Base-by-base conservation (phyloP, 1,140 invertebrate species). In the Drosophila bocki region DNA sequence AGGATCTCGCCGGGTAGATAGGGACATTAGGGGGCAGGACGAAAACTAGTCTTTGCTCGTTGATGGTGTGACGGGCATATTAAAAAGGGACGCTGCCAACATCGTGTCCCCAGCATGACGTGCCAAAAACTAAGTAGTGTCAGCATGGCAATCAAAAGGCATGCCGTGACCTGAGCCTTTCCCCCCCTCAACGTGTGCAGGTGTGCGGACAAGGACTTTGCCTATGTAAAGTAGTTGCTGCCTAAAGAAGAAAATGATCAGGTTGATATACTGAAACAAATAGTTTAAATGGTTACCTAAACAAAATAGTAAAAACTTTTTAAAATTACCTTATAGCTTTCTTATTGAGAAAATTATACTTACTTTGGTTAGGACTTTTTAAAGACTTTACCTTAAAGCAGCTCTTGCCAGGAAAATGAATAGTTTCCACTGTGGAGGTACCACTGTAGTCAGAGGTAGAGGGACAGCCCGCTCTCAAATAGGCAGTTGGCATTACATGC, bases 61-160 rank as follows among this genome's bases (percentile, higher is more conserved):
- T 79, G 82, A 81, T 54, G 85, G 77, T 88, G 84, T 84, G 85
- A 81, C 80, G 82, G 80, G 84, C 85, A 88, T 88, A 88, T 88
- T 88, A 88, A 88, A 90, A 87, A 88, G 85, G 84, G 76, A 80
- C 85, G 67, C 72, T 51, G 80, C 45, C 80, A 68, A 77, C 82
- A 74, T 77, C 77, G 75, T 80, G 75, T 78, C 70, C 50, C 35
- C 44, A 56, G 33, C 83, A 77, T 87, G 84, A 84, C 85, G 84
- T 90, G 84, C 85, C 81, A 81, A 84, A 87, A 88, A 85, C 85
- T 88, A 90, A 88, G 84, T 90, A 88, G 84, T 88, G 78, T 90
- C 81, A 88, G 77, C 69, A 59, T 78, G 80, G 77, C 81, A 82
- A 84, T 88, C 84, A 88, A 90, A 90, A 87, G 74, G 69, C 84